Conservation (phyloP, 2,113 vertebrate genomes). For the Aramus guarauna region DNA sequence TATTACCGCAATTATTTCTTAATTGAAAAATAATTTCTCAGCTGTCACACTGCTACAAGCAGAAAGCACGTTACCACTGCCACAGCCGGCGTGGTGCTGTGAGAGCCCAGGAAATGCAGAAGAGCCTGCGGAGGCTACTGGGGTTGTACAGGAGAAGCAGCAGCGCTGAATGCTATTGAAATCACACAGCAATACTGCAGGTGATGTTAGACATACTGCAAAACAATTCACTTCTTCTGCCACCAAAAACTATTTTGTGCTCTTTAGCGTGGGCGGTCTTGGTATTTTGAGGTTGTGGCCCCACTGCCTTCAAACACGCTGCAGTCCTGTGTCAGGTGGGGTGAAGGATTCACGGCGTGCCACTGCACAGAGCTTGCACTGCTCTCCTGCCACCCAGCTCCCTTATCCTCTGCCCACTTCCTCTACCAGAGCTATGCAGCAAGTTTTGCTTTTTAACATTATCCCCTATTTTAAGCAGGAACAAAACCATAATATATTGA, state of each 20-base stretch:
- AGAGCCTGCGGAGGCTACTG: background rate
- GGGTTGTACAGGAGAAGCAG: background rate
- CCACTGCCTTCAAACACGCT: background rate
- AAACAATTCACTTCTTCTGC: background rate
- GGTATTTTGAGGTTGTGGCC: background rate
- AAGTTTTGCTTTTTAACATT: conserved; percentile 31
- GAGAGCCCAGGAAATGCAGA: background rate
- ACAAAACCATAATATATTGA: background rate
- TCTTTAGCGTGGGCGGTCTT: background rate
- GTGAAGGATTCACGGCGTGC: background rate
- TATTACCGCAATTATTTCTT: background rate
- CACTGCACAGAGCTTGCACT: background rate
- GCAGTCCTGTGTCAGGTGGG: rapidly evolving
- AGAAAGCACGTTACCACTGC: background rate
- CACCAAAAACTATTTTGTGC: background rate
- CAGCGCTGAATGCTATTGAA: background rate
- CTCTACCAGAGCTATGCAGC: background rate
- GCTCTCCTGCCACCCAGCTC: background rate
- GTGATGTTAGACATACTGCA: background rate
- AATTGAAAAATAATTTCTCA: conserved; percentile 34
- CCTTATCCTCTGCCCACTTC: conserved; percentile 17
- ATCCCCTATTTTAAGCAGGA: conserved; percentile 4
- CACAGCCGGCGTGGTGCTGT: background rate
- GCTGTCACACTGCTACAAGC: background rate
- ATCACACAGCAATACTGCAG: background rate